These are phyloP conservation scores for Brachirus orientalis DNA, from an alignment of 2,113 vertebrate genomes.

Conservation along the genomic window DNA sequence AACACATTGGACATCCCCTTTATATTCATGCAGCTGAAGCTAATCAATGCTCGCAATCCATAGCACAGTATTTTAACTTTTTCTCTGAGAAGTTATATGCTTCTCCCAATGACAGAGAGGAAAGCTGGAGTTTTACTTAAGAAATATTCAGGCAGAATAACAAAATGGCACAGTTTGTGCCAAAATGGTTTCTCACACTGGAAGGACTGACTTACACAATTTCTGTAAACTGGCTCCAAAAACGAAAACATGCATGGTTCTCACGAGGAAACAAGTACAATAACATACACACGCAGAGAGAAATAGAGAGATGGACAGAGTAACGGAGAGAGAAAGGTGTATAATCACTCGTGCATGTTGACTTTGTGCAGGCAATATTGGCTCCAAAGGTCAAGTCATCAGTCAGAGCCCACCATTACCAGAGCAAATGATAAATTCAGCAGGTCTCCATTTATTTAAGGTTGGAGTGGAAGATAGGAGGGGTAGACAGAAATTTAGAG, in stretches of 20 bases:
- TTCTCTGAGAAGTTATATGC: too few species aligned
- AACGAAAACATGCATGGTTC: background rate
- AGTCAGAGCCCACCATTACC: constrained; percentile 50
- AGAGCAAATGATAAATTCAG: constrained; percentile 49
- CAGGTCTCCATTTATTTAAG: constrained; percentile 35
- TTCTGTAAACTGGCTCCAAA: background rate
- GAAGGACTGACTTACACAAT: background rate
- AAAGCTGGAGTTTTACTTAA: too few species aligned
- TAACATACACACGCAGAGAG: background rate
- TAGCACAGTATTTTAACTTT: too few species aligned
- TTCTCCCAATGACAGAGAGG: too few species aligned
- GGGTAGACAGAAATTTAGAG: constrained; percentile 20
- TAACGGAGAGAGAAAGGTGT: background rate
- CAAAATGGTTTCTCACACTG: background rate
- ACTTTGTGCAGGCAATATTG: constrained; percentile 39
- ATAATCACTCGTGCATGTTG: constrained; percentile 1
- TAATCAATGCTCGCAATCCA: too few species aligned
- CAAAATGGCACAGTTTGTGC: too few species aligned
- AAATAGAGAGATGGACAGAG: too few species aligned
- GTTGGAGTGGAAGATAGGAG: constrained; percentile 8
- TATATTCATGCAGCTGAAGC: too few species aligned
- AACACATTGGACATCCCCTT: too few species aligned
- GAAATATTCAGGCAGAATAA: too few species aligned
- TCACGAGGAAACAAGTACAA: background rate
- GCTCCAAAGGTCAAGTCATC: constrained; percentile 68